These are phyloP conservation scores for Lagocephalus sceleratus DNA, from an alignment of 2,797 vertebrate genomes.

Conservation along the genomic window DNA sequence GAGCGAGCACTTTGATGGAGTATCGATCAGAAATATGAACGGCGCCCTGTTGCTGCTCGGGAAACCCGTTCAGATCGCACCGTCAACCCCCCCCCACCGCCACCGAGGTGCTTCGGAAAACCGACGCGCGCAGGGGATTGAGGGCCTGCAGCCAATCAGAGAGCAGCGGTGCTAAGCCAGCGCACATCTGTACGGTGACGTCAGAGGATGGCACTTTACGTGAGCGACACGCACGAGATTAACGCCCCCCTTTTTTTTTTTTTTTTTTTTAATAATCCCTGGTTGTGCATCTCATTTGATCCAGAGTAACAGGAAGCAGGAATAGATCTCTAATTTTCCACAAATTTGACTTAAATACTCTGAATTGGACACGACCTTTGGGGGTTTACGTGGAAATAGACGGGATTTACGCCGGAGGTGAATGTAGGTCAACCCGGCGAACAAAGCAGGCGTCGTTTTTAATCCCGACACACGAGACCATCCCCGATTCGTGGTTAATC, in stretches of 20 bases:
- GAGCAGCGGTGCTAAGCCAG: constrained; percentile 43
- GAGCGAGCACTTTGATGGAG: constrained; percentile 26
- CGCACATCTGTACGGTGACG: constrained; percentile 59
- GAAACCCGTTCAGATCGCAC: constrained; percentile 14
- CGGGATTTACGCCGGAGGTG: too few relatives aligned
- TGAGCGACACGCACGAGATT: too few relatives aligned
- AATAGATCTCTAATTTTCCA: too few relatives aligned
- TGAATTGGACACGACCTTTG: too few relatives aligned
- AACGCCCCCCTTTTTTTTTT: too few relatives aligned
- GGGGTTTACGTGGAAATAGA: too few relatives aligned
- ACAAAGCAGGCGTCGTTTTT: too few relatives aligned
- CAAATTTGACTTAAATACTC: too few relatives aligned
- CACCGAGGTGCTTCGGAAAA: constrained; percentile 9
- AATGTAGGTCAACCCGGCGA: too few relatives aligned
- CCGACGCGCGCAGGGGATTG: constrained; percentile 33
- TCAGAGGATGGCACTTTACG: constrained; percentile 30
- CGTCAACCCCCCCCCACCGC: background rate
- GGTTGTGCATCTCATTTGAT: background rate
- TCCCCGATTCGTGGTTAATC: too few relatives aligned
- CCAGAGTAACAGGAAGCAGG: too few relatives aligned
- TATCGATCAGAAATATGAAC: constrained; percentile 28
- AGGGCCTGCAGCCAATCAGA: constrained; percentile 51
- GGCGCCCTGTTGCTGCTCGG: constrained; percentile 3
- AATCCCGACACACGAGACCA: too few relatives aligned
- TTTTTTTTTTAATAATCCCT: background rate